These are phyloP conservation scores for Paragorgia papillata DNA, from an alignment of 92 coral and sea anemone species.

Conservation along the genomic window DNA sequence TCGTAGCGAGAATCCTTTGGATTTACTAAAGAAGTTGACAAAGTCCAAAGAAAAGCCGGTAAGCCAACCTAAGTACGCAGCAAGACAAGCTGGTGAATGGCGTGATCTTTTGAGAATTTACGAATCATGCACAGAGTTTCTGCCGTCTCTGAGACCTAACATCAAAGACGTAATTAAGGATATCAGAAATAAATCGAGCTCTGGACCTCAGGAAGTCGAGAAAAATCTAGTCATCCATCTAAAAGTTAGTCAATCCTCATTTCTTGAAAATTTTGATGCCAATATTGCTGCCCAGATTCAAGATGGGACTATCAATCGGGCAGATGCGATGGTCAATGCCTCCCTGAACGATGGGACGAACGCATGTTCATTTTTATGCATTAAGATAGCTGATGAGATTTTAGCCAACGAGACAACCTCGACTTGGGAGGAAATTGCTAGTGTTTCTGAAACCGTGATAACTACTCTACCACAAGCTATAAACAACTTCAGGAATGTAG, in stretches of 20 bases:
- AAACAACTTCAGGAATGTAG: conserved; percentile 39
- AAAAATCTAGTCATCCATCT: background rate
- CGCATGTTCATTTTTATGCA: conserved; percentile 9
- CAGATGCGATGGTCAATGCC: background rate
- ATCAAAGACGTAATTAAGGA: background rate
- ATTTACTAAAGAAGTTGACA: background rate
- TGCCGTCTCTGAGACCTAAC: conserved; percentile 9
- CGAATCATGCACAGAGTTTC: conserved; percentile 18
- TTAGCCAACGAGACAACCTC: background rate
- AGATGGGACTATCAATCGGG: background rate
- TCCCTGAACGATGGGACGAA: conserved; percentile 14
- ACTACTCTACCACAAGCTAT: conserved; percentile 39
- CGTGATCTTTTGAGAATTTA: background rate
- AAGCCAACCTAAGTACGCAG: conserved; percentile 21
- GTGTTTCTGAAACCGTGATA: background rate
- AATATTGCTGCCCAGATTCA: background rate
- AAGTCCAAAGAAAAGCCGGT: conserved; percentile 12
- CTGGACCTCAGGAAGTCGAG: background rate
- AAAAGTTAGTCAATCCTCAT: conserved; percentile 1
- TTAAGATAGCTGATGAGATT: conserved; percentile 16
- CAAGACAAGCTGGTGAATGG: conserved; percentile 47
- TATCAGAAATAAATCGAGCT: background rate
- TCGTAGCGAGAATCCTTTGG: background rate
- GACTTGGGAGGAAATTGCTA: conserved; percentile 4
- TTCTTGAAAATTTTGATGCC: conserved; percentile 11